Base-by-base conservation (phyloP, 2,888 invertebrate species). In the Metopia argyrocephala region DNA sequence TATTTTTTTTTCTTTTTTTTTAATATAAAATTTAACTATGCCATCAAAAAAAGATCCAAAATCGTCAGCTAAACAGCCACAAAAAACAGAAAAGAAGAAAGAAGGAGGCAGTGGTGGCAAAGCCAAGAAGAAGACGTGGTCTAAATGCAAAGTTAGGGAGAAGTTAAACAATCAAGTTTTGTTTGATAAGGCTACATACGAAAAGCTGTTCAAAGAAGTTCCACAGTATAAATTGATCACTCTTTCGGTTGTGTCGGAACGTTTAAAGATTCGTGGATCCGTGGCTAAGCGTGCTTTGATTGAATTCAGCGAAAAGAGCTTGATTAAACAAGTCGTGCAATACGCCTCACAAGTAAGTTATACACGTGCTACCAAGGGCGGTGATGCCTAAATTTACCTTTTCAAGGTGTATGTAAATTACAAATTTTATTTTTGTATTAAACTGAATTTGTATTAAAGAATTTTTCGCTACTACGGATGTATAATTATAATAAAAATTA, bases 61-160 rank as follows among this genome's bases (percentile, higher is more conserved):
- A 92, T 93, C 95, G 87, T 95, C 95, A 91, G 95, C 96, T 82
- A 97, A 97, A 91, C 96, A 96, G 92, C 96, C 97, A 83, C 97
- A 97, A 89, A 97, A 97, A 91, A 96, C 96, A 84, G 96, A 96
- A 87, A 97, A 97, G 92, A 97, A 97, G 93, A 97, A 97, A 92
- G 97, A 97, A 91, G 97, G 97, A 90, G 96, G 96, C 88, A 95
- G 96, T 85, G 97, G 97, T 86, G 97, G 97, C 85, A 97, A 97
- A 92, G 97, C 97, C 88, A 97, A 97, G 91, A 97, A 97, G 96
- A 97, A 97, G 97, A 99, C 99, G 97, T 99, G 99, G 99, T 99
- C 99, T 87, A 99, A 99, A 93, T 99, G 99, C 95, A 99, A 99
- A 94, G 98, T 98, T 85, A 96, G 99, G 90, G 99, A 99, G 91